Conservation (phyloP, 2,888 invertebrate genomes). For the Cephus runcator region DNA sequence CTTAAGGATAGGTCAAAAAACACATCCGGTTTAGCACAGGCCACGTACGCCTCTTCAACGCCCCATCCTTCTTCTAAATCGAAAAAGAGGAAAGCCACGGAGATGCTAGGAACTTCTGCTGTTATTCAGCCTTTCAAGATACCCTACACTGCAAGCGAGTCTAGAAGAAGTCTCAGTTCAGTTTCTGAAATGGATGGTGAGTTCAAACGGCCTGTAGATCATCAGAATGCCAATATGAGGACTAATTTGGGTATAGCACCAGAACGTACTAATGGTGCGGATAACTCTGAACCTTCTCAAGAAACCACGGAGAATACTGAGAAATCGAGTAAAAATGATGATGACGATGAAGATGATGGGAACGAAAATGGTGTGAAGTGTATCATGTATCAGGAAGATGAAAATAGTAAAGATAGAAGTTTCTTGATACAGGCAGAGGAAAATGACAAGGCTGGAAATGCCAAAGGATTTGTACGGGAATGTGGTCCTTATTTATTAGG, state of each 20-base stretch:
- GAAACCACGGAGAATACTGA: slow-evolving; percentile 9
- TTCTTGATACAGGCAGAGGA: slow-evolving; percentile 56
- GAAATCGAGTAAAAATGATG: slow-evolving; percentile 12
- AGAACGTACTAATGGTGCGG: slow-evolving; percentile 11
- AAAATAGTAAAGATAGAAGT: slow-evolving; percentile 50
- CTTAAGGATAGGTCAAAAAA: not conserved
- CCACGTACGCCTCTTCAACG: slow-evolving; percentile 9
- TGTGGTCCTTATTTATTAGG: slow-evolving; percentile 61
- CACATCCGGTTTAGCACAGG: not conserved
- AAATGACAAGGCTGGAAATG: slow-evolving; percentile 24
- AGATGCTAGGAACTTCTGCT: slow-evolving; percentile 36
- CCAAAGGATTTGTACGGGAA: slow-evolving; percentile 45
- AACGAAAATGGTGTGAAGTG: slow-evolving; percentile 52
- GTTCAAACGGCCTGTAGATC: slow-evolving; percentile 13
- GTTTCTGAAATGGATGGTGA: slow-evolving; percentile 33
- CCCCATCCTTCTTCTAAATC: slow-evolving; percentile 28
- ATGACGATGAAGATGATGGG: slow-evolving; percentile 24
- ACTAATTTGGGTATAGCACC: not conserved
- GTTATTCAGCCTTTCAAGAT: slow-evolving; percentile 50
- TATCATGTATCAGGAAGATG: slow-evolving; percentile 55
- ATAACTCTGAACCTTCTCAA: slow-evolving; percentile 14
- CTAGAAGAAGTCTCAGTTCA: slow-evolving; percentile 30
- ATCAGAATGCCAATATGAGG: not conserved
- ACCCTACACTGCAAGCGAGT: slow-evolving; percentile 36
- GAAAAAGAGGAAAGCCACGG: slow-evolving; percentile 57